Evolutionary conservation across 2,888 invertebrate genomes (phyloP).

Genomic region (Yponomeuta plumbellus): DNA sequence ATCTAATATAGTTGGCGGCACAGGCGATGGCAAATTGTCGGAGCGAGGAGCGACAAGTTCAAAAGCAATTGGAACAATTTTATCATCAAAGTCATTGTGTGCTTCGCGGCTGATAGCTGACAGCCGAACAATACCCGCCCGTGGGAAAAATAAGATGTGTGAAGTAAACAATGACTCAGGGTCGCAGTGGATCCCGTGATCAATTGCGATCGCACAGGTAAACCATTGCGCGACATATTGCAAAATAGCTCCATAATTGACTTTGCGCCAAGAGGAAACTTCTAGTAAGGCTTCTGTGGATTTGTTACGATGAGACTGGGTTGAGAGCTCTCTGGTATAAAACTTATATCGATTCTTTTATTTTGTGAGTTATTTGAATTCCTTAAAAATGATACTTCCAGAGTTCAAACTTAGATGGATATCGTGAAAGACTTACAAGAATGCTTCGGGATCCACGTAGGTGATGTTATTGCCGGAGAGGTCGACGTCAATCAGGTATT

Average conservation of each 20-base stretch:
- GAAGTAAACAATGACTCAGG: constrained; percentile 35
- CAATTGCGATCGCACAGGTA: neutral
- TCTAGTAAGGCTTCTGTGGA: neutral
- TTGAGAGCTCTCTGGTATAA: no score
- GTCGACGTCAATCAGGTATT: constrained; percentile 82
- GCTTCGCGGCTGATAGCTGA: constrained; percentile 33
- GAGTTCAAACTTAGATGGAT: neutral
- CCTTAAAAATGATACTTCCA: no score
- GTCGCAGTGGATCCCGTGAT: constrained; percentile 1
- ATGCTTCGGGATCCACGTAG: constrained; percentile 79
- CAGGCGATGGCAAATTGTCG: constrained; percentile 52
- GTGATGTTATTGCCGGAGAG: constrained; percentile 81
- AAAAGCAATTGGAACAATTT: constrained; percentile 69
- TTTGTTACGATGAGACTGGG: no score
- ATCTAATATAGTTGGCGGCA: constrained; percentile 63
- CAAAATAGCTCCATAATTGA: neutral
- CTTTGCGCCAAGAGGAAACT: neutral
- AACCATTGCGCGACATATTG: neutral
- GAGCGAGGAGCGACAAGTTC: constrained; percentile 51
- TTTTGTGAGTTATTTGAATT: no score
- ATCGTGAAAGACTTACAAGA: constrained; percentile 69
- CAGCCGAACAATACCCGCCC: constrained; percentile 40
- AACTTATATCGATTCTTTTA: no score
- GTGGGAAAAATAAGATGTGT: constrained; percentile 37
- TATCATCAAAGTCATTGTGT: constrained; percentile 53